Percentiles rank a stretch among this genome's conserved stretches.
Conservation (phyloP, 2,888 invertebrate species). For the Plebejus argus region DNA sequence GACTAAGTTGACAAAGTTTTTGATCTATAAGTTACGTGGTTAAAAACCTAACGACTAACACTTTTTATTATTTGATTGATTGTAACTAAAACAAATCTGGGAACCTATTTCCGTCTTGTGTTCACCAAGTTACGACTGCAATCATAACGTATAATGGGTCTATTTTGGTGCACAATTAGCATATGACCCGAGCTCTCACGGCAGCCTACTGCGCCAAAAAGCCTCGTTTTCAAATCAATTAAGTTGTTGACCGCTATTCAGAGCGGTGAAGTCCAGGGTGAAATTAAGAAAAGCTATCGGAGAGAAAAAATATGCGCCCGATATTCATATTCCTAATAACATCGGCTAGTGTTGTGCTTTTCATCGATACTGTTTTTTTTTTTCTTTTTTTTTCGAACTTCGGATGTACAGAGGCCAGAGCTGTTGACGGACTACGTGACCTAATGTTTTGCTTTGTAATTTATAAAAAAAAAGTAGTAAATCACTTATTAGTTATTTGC, state of each 20-base stretch:
- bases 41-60: too few relatives aligned
- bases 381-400: not conserved
- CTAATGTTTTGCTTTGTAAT: too few relatives aligned
- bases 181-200: constrained; percentile 15
- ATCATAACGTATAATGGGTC: constrained; percentile 25
- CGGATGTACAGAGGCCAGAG: too few relatives aligned
- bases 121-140: not conserved
- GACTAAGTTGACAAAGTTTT: too few relatives aligned
- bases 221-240: constrained; percentile 31
- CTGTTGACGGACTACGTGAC: too few relatives aligned
- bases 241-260: constrained; percentile 28
- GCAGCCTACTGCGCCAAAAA: constrained; percentile 28
- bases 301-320: not conserved
- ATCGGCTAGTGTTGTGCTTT: constrained; percentile 1
- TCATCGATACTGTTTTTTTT: not conserved
- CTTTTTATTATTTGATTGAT: too few relatives aligned
- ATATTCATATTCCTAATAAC: constrained; percentile 2
- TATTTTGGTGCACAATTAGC: constrained; percentile 10
- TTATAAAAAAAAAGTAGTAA: too few relatives aligned
- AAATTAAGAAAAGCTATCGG: constrained; percentile 25
- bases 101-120: not conserved
- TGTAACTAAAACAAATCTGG: too few relatives aligned
- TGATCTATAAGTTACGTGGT: too few relatives aligned
- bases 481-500: not conserved
- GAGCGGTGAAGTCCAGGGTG: not conserved